Conservation (phyloP, 2,888 invertebrate genomes). For the Cantharis flavilabris region DNA sequence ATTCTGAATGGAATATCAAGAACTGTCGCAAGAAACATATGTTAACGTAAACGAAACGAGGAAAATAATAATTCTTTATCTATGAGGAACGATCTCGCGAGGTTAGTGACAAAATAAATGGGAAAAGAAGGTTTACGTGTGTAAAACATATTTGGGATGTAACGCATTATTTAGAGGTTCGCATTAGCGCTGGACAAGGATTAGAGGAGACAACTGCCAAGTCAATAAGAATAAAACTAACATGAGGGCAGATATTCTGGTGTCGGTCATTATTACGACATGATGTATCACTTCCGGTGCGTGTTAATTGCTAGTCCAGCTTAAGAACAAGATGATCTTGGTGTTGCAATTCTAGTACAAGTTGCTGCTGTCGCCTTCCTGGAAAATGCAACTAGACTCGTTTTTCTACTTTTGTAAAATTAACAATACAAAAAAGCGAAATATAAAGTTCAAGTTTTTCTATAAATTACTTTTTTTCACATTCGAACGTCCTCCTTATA, state of each 20-base stretch:
- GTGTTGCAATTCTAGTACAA: slow-evolving; percentile 27
- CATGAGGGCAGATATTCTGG: slow-evolving; percentile 48
- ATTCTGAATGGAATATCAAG: slow-evolving; percentile 28
- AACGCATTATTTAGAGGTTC: slow-evolving; percentile 39
- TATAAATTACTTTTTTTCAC: not conserved
- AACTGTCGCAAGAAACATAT: slow-evolving; percentile 26
- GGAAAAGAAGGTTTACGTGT: slow-evolving; percentile 36
- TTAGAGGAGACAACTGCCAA: slow-evolving; percentile 41
- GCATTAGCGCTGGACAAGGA: slow-evolving; percentile 40
- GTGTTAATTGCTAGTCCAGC: slow-evolving; percentile 53
- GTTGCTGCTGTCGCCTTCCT: slow-evolving; percentile 11
- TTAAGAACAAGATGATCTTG: slow-evolving; percentile 44
- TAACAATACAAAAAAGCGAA: not conserved
- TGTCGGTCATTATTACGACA: slow-evolving; percentile 56
- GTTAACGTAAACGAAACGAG: slow-evolving; percentile 25
- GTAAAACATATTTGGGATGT: slow-evolving; percentile 26
- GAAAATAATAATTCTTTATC: slow-evolving; percentile 24
- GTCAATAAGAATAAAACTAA: slow-evolving; percentile 39
- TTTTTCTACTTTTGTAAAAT: not conserved
- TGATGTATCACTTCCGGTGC: slow-evolving; percentile 57
- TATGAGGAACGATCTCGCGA: slow-evolving; percentile 15
- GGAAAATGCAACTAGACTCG: slow-evolving; percentile 5
- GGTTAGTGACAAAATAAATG: slow-evolving; percentile 11
- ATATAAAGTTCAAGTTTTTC: not conserved
- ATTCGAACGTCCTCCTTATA: not conserved